These are phyloP conservation scores for Hystrix cristata DNA, from an alignment of 2,113 vertebrate genomes.

Conservation along the genomic window DNA sequence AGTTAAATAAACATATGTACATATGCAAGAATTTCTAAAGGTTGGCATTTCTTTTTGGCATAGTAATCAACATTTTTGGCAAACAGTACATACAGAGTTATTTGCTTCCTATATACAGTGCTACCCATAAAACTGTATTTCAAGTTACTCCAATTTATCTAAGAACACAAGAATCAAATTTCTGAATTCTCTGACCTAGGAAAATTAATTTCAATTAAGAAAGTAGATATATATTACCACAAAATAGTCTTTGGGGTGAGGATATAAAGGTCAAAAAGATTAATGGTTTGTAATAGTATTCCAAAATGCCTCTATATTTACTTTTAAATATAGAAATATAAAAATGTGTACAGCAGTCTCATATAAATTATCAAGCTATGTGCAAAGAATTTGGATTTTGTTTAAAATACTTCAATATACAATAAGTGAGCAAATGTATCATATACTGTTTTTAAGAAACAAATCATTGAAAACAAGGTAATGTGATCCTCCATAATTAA, in stretches of 20 bases:
- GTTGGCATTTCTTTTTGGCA: neutral
- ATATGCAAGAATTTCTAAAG: neutral
- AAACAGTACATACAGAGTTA: neutral
- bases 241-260: constrained; percentile 25
- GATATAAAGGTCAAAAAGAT: neutral
- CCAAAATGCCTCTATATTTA: constrained; percentile 3
- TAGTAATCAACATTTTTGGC: neutral
- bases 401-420: constrained; percentile 35
- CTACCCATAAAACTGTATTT: constrained; percentile 6
- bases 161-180: constrained; percentile 38
- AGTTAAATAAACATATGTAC: neutral
- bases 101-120: neutral
- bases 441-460: constrained; percentile 25
- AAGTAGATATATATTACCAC: neutral
- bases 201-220: constrained; percentile 59
- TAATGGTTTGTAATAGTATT: constrained; percentile 37
- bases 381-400: constrained; percentile 41
- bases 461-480: constrained; percentile 20
- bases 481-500: neutral
- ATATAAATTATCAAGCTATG: neutral
- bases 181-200: constrained; percentile 38
- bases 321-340: constrained; percentile 16
- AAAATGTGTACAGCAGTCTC: neutral
- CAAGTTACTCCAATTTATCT: constrained; percentile 9
- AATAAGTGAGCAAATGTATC: neutral